phyloP scores from a whole-genome alignment of 2,113 vertebrate species.

The Ibidorhyncha struthersii region DNA sequence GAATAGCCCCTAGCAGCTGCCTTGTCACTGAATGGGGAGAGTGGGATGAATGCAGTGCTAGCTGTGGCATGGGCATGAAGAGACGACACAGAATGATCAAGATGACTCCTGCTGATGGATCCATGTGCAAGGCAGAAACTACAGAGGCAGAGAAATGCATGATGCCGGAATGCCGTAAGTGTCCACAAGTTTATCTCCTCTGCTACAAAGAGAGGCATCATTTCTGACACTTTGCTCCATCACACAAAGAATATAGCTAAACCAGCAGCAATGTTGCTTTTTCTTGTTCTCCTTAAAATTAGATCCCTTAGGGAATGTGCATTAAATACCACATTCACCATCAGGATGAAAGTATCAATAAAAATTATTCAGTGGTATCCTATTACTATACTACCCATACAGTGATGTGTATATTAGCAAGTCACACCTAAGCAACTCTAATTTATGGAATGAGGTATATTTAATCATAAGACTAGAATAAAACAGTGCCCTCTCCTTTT shows the following conservation, averaged over 20 bases:
- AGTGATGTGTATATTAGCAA: neutral
- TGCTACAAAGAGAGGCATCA: too few relatives aligned
- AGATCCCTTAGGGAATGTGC: neutral
- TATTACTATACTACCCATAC: neutral
- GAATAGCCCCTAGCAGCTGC: slow-evolving; percentile 91
- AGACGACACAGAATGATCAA: slow-evolving; percentile 93
- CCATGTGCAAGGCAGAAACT: slow-evolving; percentile 91
- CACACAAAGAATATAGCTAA: neutral
- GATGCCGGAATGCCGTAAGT: slow-evolving; percentile 99
- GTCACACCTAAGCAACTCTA: neutral
- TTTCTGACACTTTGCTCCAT: neutral
- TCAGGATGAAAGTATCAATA: neutral
- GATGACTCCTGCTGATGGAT: slow-evolving; percentile 93
- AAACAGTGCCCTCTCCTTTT: neutral
- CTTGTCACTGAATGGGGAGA: slow-evolving; percentile 95
- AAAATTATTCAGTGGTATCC: neutral
- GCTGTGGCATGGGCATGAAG: slow-evolving; percentile 93
- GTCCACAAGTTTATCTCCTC: neutral
- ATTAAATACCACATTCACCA: too few relatives aligned
- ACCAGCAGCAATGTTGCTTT: neutral
- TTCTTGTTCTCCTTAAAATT: neutral
- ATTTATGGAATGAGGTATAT: neutral
- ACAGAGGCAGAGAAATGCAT: slow-evolving; percentile 95
- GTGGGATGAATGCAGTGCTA: slow-evolving; percentile 96
- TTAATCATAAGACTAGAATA: neutral